Percentiles rank a stretch among this genome's conserved stretches.
These are phyloP conservation scores for Campoplex nolae DNA, from an alignment of 2,888 invertebrate genomes.

Conservation along the genomic window DNA sequence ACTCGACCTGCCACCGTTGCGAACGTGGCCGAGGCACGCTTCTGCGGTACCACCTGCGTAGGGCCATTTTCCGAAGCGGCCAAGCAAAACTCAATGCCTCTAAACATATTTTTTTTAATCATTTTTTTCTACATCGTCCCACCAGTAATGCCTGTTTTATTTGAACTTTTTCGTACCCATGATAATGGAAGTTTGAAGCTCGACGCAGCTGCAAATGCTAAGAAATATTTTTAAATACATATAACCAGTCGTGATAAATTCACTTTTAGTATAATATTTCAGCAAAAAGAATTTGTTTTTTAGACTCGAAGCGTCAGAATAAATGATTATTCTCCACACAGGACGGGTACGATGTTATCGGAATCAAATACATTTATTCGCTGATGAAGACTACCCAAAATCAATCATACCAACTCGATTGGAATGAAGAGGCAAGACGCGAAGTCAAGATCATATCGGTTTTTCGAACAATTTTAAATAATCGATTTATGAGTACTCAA, in stretches of 20 bases:
- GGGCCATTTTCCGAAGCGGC: constrained; percentile 55
- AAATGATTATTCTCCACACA: not conserved
- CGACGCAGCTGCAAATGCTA: constrained; percentile 6
- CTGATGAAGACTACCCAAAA: constrained; percentile 20
- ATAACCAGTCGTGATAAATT: not conserved
- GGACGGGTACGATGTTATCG: not conserved
- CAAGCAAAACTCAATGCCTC: constrained; percentile 49
- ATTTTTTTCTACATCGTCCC: not conserved
- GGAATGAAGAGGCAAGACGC: not conserved
- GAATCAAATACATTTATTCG: not conserved
- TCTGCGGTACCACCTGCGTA: constrained; percentile 60
- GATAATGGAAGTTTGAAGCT: not conserved
- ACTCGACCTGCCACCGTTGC: constrained; percentile 16
- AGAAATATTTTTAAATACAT: not conserved
- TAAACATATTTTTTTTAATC: not conserved
- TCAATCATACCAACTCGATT: not conserved
- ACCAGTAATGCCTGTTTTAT: constrained; percentile 1
- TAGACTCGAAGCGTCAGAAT: constrained; percentile 2
- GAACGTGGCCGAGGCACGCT: constrained; percentile 46
- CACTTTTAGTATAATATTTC: too few relatives aligned
- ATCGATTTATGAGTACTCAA: not conserved
- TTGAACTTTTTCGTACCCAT: not conserved
- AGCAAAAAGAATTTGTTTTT: not conserved
- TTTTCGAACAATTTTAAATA: not conserved
- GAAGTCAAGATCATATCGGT: not conserved